Base-by-base conservation (phyloP, 2,113 vertebrate species). In the Ailurus styani region DNA sequence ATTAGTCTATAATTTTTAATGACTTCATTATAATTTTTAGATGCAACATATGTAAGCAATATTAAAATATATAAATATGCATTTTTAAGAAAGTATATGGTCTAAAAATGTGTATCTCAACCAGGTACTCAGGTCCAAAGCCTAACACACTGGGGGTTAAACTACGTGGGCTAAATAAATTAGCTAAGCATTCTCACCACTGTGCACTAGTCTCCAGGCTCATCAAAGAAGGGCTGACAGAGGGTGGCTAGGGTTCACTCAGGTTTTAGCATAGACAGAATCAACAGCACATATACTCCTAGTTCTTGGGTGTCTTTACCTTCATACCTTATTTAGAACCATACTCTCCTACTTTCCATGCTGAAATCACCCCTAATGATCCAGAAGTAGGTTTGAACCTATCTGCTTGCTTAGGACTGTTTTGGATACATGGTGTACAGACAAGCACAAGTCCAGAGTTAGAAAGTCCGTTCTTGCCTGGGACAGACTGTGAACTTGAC, bases 1-100 rank as follows among this genome's bases (percentile, higher is more conserved):
- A 95, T 66, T 34, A 29, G 17, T 72, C 64, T 95, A 45, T 83
- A 34, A 82, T 85, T 92, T 77, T 87, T 84, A 94, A 90, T 84
- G 89, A 54, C 18, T 54, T 94, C 62, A 94, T 42, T 93, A 57
- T 54, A 54, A 89, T 84, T 82, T 82, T 73, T 90, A 40, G 60
- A 87, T 81, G 15, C 29, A 77, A 90, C 7, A 70, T 5, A 66
- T 6, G 70, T 37, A 72, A 45, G 25, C 42, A 88, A 77, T 95
- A 77, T 54, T 89, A 89, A 95, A 95, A 87, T 40, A 95, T 2
- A 82, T n/a, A 84, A 91, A 73, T 77, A 57, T 11, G 12, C 27
- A 89, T 82, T 37, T 78, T 78, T 87, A 94, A 86, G 31, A 79
- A 95, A 72, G 42, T 8, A 83, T 13, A 78, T 0, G 83, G 25